Evolutionary conservation across 2,113 vertebrate species (phyloP), one percentile per base, ranked within the genome.

Genomic region (Otolemur garnettii): DNA sequence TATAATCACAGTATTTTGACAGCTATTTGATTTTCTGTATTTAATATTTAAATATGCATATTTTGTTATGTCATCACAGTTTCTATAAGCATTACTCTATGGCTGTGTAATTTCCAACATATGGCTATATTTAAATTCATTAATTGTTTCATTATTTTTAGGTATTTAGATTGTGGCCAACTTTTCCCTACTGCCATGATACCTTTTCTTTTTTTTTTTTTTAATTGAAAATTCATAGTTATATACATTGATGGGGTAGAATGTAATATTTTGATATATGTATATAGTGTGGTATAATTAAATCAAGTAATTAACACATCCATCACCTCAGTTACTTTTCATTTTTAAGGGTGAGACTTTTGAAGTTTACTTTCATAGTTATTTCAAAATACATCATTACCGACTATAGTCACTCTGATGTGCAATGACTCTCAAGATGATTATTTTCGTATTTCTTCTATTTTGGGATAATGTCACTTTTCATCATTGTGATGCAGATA

Each of bases 81-180:
- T 69, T 66, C 22, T 4, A 69, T 59, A 26, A 93, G 3, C 26
- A 68, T 93, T 55, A 90, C 14, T 69, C 7, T 93, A 0, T 84
- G 18, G 28, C 62, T 94, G 30, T 64, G 21, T 42, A 85, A 85
- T 88, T 95, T 85, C 12, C 8, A 78, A 57, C 17, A 80, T 64
- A 24, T 83, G 7, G 30, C 33, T 95, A 0, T 87, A 87, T 72
- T 57, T 42, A 60, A 95, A 94, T 53, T 93, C 3, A 92, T 82
- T 90, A 50, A 66, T 66, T 2, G 62, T 93, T 92, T 95, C 4
- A 75, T 93, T 95, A 74, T 74, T 82, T 89, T 93, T 90, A 92
- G 42, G 55, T 69, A 75, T 42, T 92, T 80, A 90, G 33, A 88
- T 60, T 82, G 15, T 82, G 18, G 7, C 14, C 68, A 85, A 2